phyloP scores from a whole-genome alignment of 2,797 vertebrate species.

The Sebastes paucispinis region DNA sequence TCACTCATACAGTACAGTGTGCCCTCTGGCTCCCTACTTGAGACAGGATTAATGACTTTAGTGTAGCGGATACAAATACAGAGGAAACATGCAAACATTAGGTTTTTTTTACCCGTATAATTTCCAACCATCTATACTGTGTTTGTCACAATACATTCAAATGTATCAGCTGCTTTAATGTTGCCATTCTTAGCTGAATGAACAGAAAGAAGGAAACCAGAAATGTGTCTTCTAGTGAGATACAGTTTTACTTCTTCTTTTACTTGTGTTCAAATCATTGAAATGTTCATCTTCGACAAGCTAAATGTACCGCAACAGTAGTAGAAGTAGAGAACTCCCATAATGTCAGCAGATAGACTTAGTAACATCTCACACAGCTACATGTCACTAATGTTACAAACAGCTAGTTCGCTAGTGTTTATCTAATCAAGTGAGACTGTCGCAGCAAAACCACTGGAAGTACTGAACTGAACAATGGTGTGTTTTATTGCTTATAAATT shows the following conservation, averaged over 20 bases:
- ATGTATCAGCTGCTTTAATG: not conserved
- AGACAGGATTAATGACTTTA: constrained; percentile 12
- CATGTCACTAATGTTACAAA: not conserved
- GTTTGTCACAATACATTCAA: not conserved
- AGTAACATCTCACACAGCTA: not conserved
- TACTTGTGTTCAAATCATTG: not conserved
- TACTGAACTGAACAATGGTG: no score
- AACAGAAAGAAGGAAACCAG: not conserved
- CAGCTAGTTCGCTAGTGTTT: not conserved
- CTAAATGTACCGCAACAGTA: not conserved
- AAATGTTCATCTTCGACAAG: not conserved
- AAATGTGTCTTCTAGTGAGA: not conserved
- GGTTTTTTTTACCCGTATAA: not conserved
- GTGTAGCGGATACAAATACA: not conserved
- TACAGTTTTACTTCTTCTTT: not conserved
- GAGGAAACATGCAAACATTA: not conserved
- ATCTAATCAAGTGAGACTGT: not conserved
- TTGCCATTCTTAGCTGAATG: not conserved
- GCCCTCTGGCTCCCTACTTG: not conserved
- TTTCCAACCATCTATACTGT: not conserved
- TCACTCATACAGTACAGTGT: not conserved
- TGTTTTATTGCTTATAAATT: not conserved
- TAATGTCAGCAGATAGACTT: not conserved
- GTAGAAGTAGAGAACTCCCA: not conserved
- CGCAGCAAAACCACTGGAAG: not conserved